Evolutionary conservation across 2,113 vertebrate genomes (phyloP).

Genomic region (Takifugu flavidus): DNA sequence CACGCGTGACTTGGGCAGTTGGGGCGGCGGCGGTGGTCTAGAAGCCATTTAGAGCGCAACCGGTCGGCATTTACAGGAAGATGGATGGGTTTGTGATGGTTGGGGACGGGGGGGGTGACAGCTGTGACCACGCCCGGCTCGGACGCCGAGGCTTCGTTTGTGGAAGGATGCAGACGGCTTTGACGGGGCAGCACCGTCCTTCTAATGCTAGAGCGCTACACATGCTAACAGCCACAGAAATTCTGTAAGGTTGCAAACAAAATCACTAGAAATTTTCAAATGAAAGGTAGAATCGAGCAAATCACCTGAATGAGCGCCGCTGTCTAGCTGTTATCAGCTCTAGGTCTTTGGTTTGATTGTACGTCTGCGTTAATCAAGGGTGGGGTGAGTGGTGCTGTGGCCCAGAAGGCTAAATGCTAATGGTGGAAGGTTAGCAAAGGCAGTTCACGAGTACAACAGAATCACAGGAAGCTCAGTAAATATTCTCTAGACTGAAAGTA

Average conservation of each 20-base stretch:
- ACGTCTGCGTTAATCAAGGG: slow-evolving; percentile 33
- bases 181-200: slow-evolving; percentile 25
- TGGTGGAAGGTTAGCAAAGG: slow-evolving; percentile 40
- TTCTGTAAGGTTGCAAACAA: slow-evolving; percentile 26
- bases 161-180: slow-evolving; percentile 16
- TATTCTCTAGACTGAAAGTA: slow-evolving; percentile 44
- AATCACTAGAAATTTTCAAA: slow-evolving; percentile 63
- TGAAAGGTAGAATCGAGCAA: slow-evolving; percentile 33
- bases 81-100: slow-evolving; percentile 12
- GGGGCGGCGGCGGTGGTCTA: slow-evolving; percentile 50
- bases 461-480: slow-evolving; percentile 37
- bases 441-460: slow-evolving; percentile 48
- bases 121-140: not conserved
- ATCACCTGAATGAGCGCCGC: slow-evolving; percentile 26
- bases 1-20: slow-evolving; percentile 51
- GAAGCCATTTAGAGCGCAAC: slow-evolving; percentile 39
- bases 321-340: slow-evolving; percentile 39
- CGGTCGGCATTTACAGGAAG: slow-evolving; percentile 19
- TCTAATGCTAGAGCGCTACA: slow-evolving; percentile 6
- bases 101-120: not conserved
- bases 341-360: slow-evolving; percentile 73
- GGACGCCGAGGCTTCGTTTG: not conserved
- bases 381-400: slow-evolving; percentile 3
- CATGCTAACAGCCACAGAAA: slow-evolving; percentile 7
- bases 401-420: slow-evolving; percentile 24